Percentiles rank a stretch among this genome's conserved stretches.
These are phyloP conservation scores for Clytia hemisphaerica DNA, from an alignment of 30 jellyfish, hydroid and myxozoan genomes.

Conservation along the genomic window DNA sequence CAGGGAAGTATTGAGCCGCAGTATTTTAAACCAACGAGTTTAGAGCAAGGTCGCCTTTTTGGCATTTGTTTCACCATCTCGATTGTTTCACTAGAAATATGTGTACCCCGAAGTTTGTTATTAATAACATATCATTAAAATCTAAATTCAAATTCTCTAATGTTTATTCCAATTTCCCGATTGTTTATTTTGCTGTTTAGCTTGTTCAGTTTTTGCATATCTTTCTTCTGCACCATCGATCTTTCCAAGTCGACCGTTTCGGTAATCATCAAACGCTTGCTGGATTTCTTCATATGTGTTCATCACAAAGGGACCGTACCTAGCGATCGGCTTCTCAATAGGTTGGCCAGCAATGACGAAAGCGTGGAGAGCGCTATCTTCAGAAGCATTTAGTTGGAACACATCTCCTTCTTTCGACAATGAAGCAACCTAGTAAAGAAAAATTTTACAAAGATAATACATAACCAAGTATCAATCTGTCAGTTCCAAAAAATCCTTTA, in stretches of 20 bases:
- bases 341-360: slow-evolving; percentile 80
- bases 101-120: too few relatives aligned
- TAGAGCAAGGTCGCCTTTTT: too few relatives aligned
- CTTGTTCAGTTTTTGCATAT: slow-evolving; percentile 69
- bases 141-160: too few relatives aligned
- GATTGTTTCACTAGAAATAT: too few relatives aligned
- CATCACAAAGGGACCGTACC: slow-evolving; percentile 97
- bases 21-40: too few relatives aligned
- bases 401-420: slow-evolving; percentile 53
- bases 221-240: slow-evolving; percentile 95
- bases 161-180: slow-evolving; percentile 41
- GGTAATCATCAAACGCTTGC: slow-evolving; percentile 86
- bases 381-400: slow-evolving; percentile 39
- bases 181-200: slow-evolving; percentile 69
- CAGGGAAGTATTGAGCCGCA: too few relatives aligned
- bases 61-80: too few relatives aligned
- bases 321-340: slow-evolving; percentile 79
- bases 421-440: slow-evolving; percentile 49
- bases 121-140: too few relatives aligned
- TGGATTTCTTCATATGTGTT: slow-evolving; percentile 74
- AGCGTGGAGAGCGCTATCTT: slow-evolving; percentile 45
- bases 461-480: not conserved
- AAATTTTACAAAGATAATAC: not conserved
- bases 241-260: slow-evolving; percentile 79
- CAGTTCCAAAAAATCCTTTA: too few relatives aligned